phyloP scores from a whole-genome alignment of 2,113 vertebrate genomes.

The Tetrao urogallus region DNA sequence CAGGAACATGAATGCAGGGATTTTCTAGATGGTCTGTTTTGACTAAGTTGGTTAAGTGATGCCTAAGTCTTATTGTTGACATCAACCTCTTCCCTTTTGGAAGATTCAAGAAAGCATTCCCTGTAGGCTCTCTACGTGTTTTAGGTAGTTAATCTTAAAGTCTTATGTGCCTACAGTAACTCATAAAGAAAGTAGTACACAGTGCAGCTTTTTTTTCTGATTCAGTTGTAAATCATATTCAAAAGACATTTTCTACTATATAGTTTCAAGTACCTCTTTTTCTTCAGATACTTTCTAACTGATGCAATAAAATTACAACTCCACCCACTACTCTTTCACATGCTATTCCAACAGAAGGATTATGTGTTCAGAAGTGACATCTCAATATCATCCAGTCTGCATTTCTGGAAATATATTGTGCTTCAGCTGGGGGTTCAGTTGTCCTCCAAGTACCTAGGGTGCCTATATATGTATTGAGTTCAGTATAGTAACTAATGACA shows the following conservation, averaged over 20 bases:
- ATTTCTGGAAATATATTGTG: background rate
- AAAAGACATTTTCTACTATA: background rate
- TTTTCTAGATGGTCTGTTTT: background rate
- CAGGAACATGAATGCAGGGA: background rate
- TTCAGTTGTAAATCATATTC: background rate
- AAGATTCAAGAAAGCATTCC: background rate
- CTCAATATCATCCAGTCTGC: background rate
- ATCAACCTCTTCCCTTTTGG: background rate
- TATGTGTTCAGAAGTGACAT: background rate
- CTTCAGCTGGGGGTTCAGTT: background rate
- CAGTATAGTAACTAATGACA: background rate
- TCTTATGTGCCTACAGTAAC: accelerated
- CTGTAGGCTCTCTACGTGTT: background rate
- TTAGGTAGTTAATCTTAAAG: background rate
- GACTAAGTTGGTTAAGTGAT: background rate
- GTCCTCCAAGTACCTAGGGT: background rate
- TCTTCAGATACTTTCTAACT: background rate
- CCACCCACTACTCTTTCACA: background rate
- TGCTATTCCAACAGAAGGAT: background rate
- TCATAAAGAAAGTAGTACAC: background rate
- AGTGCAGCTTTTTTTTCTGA: background rate
- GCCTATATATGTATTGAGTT: background rate
- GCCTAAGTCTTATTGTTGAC: background rate
- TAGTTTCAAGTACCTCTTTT: background rate
- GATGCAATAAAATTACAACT: background rate